Base-by-base conservation (phyloP, 2,113 vertebrate species). In the Hypocryptadius cinnamomeus region DNA sequence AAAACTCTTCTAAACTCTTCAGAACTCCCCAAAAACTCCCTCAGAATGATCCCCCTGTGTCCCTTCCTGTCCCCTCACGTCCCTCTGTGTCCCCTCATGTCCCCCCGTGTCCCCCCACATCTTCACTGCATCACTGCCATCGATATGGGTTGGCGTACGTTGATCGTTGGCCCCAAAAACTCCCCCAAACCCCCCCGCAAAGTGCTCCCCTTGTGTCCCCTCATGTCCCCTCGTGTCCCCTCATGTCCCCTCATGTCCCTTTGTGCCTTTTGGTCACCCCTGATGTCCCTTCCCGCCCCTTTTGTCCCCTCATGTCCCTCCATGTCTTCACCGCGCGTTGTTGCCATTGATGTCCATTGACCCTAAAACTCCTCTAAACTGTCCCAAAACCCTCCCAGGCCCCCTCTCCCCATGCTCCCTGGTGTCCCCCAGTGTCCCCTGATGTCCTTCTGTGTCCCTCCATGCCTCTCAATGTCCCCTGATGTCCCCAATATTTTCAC, bases 81-180 rank as follows among this genome's bases (percentile, higher is more conserved):
- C 25, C 30, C 48, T 50, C 13, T 5, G 13, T 24, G 12, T 25
- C 24, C 28, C 30, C 18, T 18, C 53, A 13, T 21, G 53, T 56
- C 53, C 39, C 39, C 39, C 11, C 39, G 11, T 9, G 39, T 39
- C 39, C 53, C 53, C 8, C 13, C 19, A 21, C 53, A 13, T 31
- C 53, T 54, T 54, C 53, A 31, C 24, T 15, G 48, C 11, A 20
- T 11, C 44, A 45, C 25, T 51, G 25, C 28, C 51, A 19, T 53
- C 17, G 2, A 2, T 19, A 8, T 2, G 4, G 28, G 17, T 31
- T 11, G 16, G 28, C 5, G 2, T 31, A 11, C 5, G 5, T 53
- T 53, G 17, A 53, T 11, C 2, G 11, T 53, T 30, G 28, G 19
- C 17, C 51, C 51, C 28, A 30, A 30, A 53, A 53, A 30, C 28